A percentile compares a stretch with the other conserved stretches of the same genome.
These are phyloP conservation scores for Gymnodraco acuticeps DNA, from an alignment of 2,797 vertebrate genomes.

Conservation along the genomic window DNA sequence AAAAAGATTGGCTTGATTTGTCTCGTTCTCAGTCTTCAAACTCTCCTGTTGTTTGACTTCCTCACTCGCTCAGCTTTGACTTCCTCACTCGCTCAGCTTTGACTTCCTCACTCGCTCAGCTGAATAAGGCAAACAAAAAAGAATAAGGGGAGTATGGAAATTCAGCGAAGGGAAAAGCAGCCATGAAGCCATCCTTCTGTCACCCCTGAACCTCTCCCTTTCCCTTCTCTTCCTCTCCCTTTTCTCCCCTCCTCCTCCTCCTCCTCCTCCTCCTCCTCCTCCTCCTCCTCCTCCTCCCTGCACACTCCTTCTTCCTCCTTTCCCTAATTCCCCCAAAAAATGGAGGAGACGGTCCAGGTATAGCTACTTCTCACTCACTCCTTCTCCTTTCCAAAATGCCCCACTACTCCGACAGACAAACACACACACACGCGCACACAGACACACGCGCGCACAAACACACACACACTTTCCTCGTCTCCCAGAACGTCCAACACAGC, in stretches of 20 bases:
- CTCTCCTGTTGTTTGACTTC: slow-evolving; percentile 71
- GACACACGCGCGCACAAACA: no score
- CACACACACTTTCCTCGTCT: slow-evolving; percentile 61
- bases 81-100: slow-evolving; percentile 73
- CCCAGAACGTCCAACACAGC: slow-evolving; percentile 69
- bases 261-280: slow-evolving; percentile 55
- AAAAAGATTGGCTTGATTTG: slow-evolving; percentile 81
- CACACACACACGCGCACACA: slow-evolving; percentile 39
- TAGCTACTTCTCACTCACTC: slow-evolving; percentile 71
- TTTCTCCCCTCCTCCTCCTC: slow-evolving; percentile 42
- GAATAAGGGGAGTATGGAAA: slow-evolving; percentile 76
- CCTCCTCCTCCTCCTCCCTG: slow-evolving; percentile 44
- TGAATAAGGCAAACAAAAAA: slow-evolving; percentile 76
- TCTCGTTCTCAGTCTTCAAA: slow-evolving; percentile 68
- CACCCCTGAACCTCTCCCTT: slow-evolving; percentile 83
- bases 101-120: slow-evolving; percentile 73
- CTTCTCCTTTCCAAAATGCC: slow-evolving; percentile 66
- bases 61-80: slow-evolving; percentile 75
- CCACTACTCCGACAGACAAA: slow-evolving; percentile 61
- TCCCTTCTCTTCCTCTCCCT: slow-evolving; percentile 43
- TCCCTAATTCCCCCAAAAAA: slow-evolving; percentile 47
- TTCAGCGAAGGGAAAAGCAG: slow-evolving; percentile 81
- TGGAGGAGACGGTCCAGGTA: slow-evolving; percentile 76
- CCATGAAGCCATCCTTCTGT: slow-evolving; percentile 83
- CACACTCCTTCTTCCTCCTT: slow-evolving; percentile 42